Conservation (phyloP, 2,888 invertebrate species). For the Ophion ellenae region DNA sequence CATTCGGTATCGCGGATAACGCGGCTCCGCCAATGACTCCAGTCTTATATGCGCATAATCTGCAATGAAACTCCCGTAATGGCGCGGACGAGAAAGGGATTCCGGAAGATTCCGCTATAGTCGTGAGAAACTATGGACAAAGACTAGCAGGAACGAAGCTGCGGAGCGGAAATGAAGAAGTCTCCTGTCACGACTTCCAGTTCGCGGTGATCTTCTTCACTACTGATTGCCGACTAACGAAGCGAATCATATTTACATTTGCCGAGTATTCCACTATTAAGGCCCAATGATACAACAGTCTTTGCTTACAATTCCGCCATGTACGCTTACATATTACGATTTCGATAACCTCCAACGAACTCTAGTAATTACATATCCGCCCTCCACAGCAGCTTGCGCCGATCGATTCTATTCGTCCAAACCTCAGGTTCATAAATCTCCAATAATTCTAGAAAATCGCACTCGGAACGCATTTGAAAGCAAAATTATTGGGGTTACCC, state of each 20-base stretch:
- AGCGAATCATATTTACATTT: conserved; percentile 16
- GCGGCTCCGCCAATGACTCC: neutral
- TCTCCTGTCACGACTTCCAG: too few species aligned
- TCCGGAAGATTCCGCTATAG: neutral
- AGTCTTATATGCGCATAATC: neutral
- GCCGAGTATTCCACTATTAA: neutral
- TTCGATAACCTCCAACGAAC: neutral
- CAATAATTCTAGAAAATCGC: too few species aligned
- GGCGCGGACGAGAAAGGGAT: neutral
- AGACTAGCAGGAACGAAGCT: neutral
- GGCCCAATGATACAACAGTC: conserved; percentile 2
- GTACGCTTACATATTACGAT: conserved; percentile 13
- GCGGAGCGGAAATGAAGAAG: neutral
- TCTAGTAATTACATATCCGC: too few species aligned
- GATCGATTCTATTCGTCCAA: too few species aligned
- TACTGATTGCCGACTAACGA: conserved; percentile 23
- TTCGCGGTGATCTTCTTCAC: neutral
- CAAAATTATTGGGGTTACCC: too few species aligned
- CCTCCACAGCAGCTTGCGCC: too few species aligned
- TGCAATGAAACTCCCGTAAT: neutral
- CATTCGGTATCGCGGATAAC: neutral
- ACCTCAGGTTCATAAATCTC: too few species aligned
- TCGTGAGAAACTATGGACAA: conserved; percentile 5
- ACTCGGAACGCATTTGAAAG: too few species aligned
- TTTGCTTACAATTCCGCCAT: neutral